Evolutionary conservation across 2,888 invertebrate genomes (phyloP), one percentile per base, ranked within the genome.

Genomic region (Trachelus stipa): DNA sequence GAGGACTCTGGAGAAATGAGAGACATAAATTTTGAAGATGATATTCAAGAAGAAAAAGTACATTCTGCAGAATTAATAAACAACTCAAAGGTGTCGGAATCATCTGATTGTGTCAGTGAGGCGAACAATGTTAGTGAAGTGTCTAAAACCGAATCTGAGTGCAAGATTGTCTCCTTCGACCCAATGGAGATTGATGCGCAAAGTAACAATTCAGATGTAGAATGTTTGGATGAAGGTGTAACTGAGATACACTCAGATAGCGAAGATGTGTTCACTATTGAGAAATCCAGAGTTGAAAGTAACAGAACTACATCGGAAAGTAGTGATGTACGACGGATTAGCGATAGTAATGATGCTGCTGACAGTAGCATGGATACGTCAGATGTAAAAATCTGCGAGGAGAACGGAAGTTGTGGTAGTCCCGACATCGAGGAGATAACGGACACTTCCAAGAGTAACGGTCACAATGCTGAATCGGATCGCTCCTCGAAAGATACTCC

Each of bases 111-210:
- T 83, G 92, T 92, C 73, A 93, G 93, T 90, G 94, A 94, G 85
- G 93, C 93, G 82, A 90, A 94, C 92, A 87, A 90, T 91, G 80
- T 89, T 84, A 88, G 88, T 87, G 90, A 89, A 87, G 88, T 89
- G 86, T 87, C 89, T 76, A 89, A 89, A 83, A 87, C 83, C 77
- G 88, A 87, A 92, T 93, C 93, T 69, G 83, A 85, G 85, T 86
- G 87, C 73, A 81, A 83, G 81, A 83, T 71, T 75, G 79, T 83
- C 83, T 76, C 80, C 4, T 75, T 75, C 73, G 89, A 88, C 76
- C 75, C 86, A 30, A 91, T 91, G 90, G 90, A 91, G 40, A 83
- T 91, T 73, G 91, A 91, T 37, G 87, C 82, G 73, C 85, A 86
- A 35, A 88, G 88, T 79, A 82, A 82, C 34, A 90, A 88, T 79